Evolutionary conservation across 1,140 invertebrate genomes (phyloP), one percentile per base, ranked within the genome.

Genomic region (Lasioglossum albipes): DNA sequence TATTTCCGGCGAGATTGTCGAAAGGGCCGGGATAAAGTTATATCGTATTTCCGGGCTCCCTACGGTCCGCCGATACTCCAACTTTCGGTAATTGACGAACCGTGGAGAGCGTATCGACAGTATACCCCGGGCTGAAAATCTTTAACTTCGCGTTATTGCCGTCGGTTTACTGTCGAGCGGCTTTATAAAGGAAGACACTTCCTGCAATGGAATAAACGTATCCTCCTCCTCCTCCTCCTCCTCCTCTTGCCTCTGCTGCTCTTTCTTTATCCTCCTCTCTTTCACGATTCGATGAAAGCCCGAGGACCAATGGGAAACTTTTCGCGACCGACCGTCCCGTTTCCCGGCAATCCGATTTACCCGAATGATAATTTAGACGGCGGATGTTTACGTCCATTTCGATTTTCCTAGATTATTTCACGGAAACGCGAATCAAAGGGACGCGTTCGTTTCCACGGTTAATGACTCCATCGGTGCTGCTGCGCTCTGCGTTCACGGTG

Each of bases 1-100:
- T 84, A 88, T 89, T 87, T 88, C 86, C 86, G 75, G 62, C 61
- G 86, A 81, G 84, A 89, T 82, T 83, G 84, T 88, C 83, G 80
- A 88, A 87, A 88, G 86, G 85, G 87, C 84, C 77, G 73, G 87
- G 83, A 82, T 77, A 69, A 86, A 83, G 87, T 90, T 90, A 88
- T 89, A 86, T 84, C 81, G 85, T 71, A 75, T 87, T 86, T 87
- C 81, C 74, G 73, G 9, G 45, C 36, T 82, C 41, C 54, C 71
- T 42, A 52, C 52, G 49, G 57, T 64, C 62, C 36, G 31, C 27
- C 75, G 69, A 79, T 79, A 83, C 67, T 76, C 80, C 61, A 80
- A 85, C 72, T 83, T 83, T 83, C 45, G 64, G 67, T 85, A 86
- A 86, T 85, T 83, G 84, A 86, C 84, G 84, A 59, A 84, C 64